Base-by-base conservation (phyloP, 2,888 invertebrate species). In the Campaea margaritaria region DNA sequence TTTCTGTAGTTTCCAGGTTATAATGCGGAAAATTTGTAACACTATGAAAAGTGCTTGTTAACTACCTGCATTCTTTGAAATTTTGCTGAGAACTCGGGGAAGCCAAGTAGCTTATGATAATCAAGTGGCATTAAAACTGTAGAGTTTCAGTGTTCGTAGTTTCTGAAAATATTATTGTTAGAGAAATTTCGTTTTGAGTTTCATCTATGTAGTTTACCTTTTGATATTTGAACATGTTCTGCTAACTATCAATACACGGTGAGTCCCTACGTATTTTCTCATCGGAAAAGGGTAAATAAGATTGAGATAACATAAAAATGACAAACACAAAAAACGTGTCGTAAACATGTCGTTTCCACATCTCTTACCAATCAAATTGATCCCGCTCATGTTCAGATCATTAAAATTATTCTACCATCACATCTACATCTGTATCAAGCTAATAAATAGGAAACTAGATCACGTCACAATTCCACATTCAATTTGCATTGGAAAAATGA, bases 401-500 rank as follows among this genome's bases (percentile, higher is more conserved):
- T 12, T 10, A n/a, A 13, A 36, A 34, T 4, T 45, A 16, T 15
- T 12, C 13, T 0, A 43, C 4, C 16, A n/a, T 42, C 42, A 14
- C 11, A 12, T 53, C 16, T 21, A 42, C 34, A 39, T 13, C 27
- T 44, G 58, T 47, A 45, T 13, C 27, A 51, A 42, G 43, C 42
- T 48, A 39, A 54, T 51, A 47, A 46, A 58, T 43, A 5, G 41
- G 13, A 10, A 34, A 15, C 47, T 38, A 43, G 47, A 58, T 54
- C 58, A 62, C 36, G 59, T 62, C 62, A 68, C 57, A 51, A 56
- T 59, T 49, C 53, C 53, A 54, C 62, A 52, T 72, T 72, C 74
- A 75, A 81, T 76, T 78, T 76, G 67, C 68, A 65, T 62, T 21
- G 65, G 73, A 72, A 76, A 78, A 75, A 76, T 74, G 72, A 74